Conservation (phyloP, 2,113 vertebrate species). For the Pardalotus punctatus region DNA sequence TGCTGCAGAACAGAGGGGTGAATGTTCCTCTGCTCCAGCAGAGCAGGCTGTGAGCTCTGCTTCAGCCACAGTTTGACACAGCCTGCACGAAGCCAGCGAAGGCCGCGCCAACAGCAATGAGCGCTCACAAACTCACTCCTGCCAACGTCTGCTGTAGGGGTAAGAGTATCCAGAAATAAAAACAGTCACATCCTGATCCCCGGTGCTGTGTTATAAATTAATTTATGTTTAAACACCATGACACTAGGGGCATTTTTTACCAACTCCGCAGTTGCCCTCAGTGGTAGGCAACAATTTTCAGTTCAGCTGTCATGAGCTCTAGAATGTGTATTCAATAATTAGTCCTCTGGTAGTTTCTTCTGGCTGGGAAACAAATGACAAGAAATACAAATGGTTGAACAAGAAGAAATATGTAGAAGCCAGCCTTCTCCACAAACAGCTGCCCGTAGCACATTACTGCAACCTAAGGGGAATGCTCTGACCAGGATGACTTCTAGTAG, state of each 20-base stretch:
- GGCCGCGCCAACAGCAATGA: neutral
- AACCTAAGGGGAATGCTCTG: neutral
- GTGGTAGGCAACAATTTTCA: constrained; percentile 45
- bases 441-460: neutral
- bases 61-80: neutral
- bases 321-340: constrained; percentile 35
- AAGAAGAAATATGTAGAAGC: neutral
- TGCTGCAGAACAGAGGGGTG: neutral
- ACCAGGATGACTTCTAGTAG: neutral
- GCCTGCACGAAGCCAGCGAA: neutral
- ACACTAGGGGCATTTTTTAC: constrained; percentile 24
- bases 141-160: neutral
- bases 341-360: constrained; percentile 37
- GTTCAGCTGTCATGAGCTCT: constrained; percentile 29
- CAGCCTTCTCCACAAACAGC: neutral
- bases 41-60: neutral
- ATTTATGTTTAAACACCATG: neutral
- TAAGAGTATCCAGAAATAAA: neutral
- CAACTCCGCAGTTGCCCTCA: constrained; percentile 36
- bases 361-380: constrained; percentile 1
- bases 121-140: neutral
- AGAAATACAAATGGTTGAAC: neutral
- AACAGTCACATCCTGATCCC: neutral
- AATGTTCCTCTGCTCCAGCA: neutral
- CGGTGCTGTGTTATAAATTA: neutral